Evolutionary conservation across 2,797 vertebrate genomes (phyloP), one percentile per base, ranked within the genome.

Genomic region (Capromys pilorides): DNA sequence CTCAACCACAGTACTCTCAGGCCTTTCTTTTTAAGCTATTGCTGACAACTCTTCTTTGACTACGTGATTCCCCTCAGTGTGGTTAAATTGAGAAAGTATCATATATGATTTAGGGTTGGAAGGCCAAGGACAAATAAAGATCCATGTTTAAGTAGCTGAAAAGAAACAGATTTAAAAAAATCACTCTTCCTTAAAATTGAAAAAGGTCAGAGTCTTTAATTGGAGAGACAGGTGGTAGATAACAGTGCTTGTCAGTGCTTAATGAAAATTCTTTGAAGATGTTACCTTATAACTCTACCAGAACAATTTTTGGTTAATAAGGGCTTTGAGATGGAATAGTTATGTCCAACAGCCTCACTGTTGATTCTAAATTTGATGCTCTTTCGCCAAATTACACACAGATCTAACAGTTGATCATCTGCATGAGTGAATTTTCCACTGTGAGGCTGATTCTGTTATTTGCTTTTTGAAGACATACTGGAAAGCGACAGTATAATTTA

Each of bases 301-400:
- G 95, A 88, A 95, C 94, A 93, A 97, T 97, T 97, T 97, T 88
- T 89, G 54, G 95, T 88, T 97, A 97, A 97, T 94, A 75, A 96
- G 85, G 94, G 95, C 94, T 95, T 97, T 96, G 93, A 89, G 90
- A 96, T 49, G 75, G 86, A 96, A 95, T 36, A 78, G 88, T 90
- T 94, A 49, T 6, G 2, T 96, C 95, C 18, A 3, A 88, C 89
- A 96, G 92, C 81, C 79, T 86, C 94, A 80, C 57, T 12, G 2
- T 95, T 96, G 87, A 86, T 93, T 96, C 95, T 97, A 97, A 97
- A 94, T 97, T 86, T 94, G 93, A 94, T 78, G 41, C 54, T 94
- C 57, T 94, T 90, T 90, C 94, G 84, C 69, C 36, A 96, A 95
- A 94, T 80, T 95, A 94, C 87, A 81, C 84, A 73, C 91, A 94